Evolutionary conservation across 2,797 vertebrate genomes (phyloP).

Genomic region (Heliangelus exortis): DNA sequence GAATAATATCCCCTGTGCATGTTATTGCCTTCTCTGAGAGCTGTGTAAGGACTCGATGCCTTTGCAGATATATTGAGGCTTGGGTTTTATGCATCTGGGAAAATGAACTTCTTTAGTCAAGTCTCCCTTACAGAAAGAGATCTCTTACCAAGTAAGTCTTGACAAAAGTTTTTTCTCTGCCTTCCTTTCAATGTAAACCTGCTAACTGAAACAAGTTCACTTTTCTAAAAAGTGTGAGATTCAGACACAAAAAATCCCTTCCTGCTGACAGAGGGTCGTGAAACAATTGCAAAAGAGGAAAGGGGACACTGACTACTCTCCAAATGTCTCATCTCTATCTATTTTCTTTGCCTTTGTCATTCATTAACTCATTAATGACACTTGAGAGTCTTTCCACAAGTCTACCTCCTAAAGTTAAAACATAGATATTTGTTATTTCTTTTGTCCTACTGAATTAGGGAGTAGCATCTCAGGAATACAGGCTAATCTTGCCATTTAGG

Average conservation of each 20-base stretch:
- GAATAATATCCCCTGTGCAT: neutral
- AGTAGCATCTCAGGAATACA: neutral
- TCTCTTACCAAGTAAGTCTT: neutral
- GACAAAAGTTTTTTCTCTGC: neutral
- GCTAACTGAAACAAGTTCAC: neutral
- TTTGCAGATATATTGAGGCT: neutral
- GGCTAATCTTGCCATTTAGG: neutral
- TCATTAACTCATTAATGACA: neutral
- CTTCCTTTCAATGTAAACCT: neutral
- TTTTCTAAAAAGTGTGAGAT: neutral
- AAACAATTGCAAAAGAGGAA: neutral
- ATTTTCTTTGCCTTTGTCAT: neutral
- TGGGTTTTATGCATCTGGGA: neutral
- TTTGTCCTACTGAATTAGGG: neutral
- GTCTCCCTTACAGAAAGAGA: neutral
- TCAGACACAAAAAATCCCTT: neutral
- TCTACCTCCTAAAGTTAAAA: neutral
- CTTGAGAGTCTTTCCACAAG: neutral
- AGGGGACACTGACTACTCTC: neutral
- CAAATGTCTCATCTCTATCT: neutral
- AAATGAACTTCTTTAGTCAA: neutral
- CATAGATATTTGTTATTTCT: neutral
- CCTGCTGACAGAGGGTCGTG: neutral
- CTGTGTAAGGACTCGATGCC: neutral
- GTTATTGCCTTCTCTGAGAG: neutral